Base-by-base conservation (phyloP, 2,888 invertebrate genomes). In the Drymonia ruficornis region DNA sequence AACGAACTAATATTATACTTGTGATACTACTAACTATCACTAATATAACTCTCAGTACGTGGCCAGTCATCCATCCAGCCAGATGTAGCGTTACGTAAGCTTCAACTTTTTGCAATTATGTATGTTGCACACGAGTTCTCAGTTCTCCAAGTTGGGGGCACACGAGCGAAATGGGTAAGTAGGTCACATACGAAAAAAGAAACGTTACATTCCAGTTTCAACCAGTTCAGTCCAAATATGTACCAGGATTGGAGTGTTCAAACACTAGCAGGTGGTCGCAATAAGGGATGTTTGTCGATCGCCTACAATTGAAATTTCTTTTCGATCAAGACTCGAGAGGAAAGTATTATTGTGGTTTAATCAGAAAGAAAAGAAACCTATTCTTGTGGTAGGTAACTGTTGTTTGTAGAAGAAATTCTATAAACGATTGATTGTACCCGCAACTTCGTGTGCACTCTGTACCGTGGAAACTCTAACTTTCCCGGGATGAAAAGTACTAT, bases 201-300 rank as follows among this genome's bases (percentile, higher is more conserved):
- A 49, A 49, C 48, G 57, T 61, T 50, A 65, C 57, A 63, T 61
- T 68, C 67, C 64, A 74, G 72, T 73, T 71, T 62, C 61, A 60
- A 68, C 69, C 62, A 73, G 72, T 70, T 72, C 66, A 55, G 62
- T 73, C 76, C 73, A 75, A 80, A 76, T 76, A 78, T 74, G 63
- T 72, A 74, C 65, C 43, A 61, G 59, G 63, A 52, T 59, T 55
- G 50, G 61, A 59, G 56, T 64, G 58, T 56, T 59, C 67, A 76
- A 76, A 81, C 68, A 78, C 59, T 65, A 70, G 59, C 76, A 79
- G 76, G 73, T 78, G 74, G 61, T 63, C 62, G 70, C 67, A 66
- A 71, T 68, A 72, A 68, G 63, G 68, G 54, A 49, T 74, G 63
- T 78, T 78, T 80, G 74, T 71, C 69, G 68, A 70, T 59, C 63